Base-by-base conservation (phyloP, 2,113 vertebrate species). In the Coptodon bakossiorum region DNA sequence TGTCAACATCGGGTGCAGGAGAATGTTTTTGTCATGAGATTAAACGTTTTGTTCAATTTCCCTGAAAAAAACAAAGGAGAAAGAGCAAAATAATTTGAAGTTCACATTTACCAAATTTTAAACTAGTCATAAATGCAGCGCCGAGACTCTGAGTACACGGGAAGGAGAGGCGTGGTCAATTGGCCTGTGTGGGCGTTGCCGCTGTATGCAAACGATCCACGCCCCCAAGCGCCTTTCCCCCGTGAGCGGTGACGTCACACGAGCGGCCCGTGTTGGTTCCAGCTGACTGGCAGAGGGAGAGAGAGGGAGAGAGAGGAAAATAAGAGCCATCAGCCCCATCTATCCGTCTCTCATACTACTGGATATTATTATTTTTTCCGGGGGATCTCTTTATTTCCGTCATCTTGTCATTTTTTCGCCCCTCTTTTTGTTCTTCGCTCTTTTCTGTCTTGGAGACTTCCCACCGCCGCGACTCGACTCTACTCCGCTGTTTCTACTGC, bases 191-290 rank as follows among this genome's bases (percentile, higher is more conserved):
- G 45, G 93, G 93, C 82, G 91, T 86, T 84, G 34, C 5, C 19
- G 0, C 0, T 0, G 31, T 52, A 93, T 92, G 91, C 92, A 95
- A 96, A 96, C 50, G 56, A 89, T 16, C 66, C 86, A 91, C 96
- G 86, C 95, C 96, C 89, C 91, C 91, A 43, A 90, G 90, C 86
- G 88, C 92, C 92, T 87, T 90, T 94, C 92, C 96, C 95, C 95
- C 94, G 96, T 96, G 96, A 96, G 94, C 89, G 89, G 88, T 97
- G 96, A 96, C 93, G 96, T 97, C 95, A 96, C 95, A 63, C 57
- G 90, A 90, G 94, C 95, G 63, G 95, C 96, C 95, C 96, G 96
- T 97, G 96, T 96, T 96, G 94, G 95, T 96, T 96, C 96, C 96
- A 97, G 96, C 96, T 97, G 96, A 97, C 92, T 87, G 90, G 79